Percentiles rank a stretch among this genome's conserved stretches.
These are phyloP conservation scores for Leptopilina syphax DNA, from an alignment of 2,888 invertebrate genomes.

Conservation along the genomic window DNA sequence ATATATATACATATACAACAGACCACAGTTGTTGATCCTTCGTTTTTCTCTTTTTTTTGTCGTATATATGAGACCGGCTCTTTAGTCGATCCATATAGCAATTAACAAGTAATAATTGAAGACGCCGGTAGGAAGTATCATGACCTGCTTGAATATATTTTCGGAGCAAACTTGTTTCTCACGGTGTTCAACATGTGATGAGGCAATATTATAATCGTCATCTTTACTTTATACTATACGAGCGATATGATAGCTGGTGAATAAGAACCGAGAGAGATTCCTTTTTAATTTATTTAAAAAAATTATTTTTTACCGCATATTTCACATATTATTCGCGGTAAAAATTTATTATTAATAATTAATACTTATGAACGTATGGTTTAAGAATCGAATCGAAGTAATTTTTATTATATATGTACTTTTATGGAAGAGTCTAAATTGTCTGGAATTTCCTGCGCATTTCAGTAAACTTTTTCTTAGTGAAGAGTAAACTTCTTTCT, in stretches of 20 bases:
- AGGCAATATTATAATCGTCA: constrained; percentile 24
- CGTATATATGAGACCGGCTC: constrained; percentile 43
- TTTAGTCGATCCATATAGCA: constrained; percentile 49
- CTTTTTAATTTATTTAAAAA: no score
- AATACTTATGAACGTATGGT: no score
- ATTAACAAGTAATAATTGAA: constrained; percentile 64
- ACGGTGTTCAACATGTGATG: constrained; percentile 14
- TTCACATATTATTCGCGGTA: no score
- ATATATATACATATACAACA: no score
- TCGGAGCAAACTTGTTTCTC: constrained; percentile 35
- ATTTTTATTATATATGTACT: no score
- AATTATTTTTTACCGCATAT: no score
- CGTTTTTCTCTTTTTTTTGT: constrained; percentile 15
- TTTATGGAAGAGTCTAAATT: no score
- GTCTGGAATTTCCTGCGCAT: no score
- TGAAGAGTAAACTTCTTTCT: no score
- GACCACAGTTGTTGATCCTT: neutral
- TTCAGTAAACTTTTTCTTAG: no score
- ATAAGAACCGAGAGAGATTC: neutral
- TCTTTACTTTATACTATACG: neutral
- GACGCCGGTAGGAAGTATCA: constrained; percentile 55
- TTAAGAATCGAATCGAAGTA: no score
- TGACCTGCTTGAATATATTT: constrained; percentile 15
- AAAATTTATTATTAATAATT: no score
- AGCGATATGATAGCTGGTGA: neutral